Evolutionary conservation across 2,797 vertebrate genomes (phyloP), one percentile per base, ranked within the genome.

Genomic region (Dendrocincla fuliginosa): DNA sequence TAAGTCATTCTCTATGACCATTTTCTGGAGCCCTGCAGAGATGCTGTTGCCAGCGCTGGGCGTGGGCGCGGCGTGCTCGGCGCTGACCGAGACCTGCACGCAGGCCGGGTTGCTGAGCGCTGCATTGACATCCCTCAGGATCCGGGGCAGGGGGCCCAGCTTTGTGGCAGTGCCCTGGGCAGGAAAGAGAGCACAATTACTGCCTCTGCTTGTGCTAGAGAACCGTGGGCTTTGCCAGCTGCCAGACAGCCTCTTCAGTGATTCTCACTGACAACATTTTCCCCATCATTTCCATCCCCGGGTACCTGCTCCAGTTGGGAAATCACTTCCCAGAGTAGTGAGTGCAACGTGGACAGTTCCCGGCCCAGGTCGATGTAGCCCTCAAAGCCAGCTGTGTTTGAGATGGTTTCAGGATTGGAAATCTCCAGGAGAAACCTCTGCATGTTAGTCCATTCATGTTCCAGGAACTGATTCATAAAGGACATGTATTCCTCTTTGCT

Each of bases 401-500:
- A 99, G 97, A 99, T 98, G 74, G 99, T 99, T 97, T 99, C 99
- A 0, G 99, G 99, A 96, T 99, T 99, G 60, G 99, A 99, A 97
- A 99, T 99, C 98, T 99, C 99, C 59, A 99, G 96, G 20, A 99
- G 97, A 95, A 99, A 99, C 35, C 99, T 99, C 97, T 99, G 99
- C 99, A 99, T 99, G 94, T 99, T 99, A 89, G 99, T 99, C 99
- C 99, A 99, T 93, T 99, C 99, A 0, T 99, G 99, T 94, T 99
- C 99, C 96, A 99, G 97, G 97, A 99, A 99, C 98, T 99, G 99
- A 97, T 99, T 99, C 99, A 99, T 99, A 96, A 99, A 99, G 32
- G 99, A 99, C 99, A 99, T 99, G 98, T 99, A 99, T 74, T 99
- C 99, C 75, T 99, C 99, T 95, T 99, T 99, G 98, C 99, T 99